phyloP scores from a whole-genome alignment of 2,113 vertebrate genomes.

The Psittacus erithacus region DNA sequence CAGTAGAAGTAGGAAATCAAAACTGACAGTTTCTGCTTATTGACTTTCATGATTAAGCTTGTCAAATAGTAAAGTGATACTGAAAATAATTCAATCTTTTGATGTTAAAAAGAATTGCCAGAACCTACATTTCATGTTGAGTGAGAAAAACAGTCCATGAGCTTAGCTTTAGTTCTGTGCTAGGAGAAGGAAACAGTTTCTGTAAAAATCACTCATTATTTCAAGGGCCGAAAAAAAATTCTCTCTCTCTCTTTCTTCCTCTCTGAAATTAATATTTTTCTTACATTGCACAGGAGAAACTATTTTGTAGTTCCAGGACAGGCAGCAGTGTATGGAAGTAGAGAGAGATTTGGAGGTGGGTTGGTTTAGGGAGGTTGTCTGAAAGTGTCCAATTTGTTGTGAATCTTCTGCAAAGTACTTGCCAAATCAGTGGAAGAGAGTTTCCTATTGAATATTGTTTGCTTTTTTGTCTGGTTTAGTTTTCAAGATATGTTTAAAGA shows the following conservation, averaged over 20 bases:
- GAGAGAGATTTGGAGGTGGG: background rate
- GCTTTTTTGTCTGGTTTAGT: slow-evolving; percentile 26
- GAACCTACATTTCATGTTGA: background rate
- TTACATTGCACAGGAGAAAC: background rate
- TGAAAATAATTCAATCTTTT: background rate
- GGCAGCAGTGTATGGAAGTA: background rate
- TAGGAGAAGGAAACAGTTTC: background rate
- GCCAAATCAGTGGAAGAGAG: background rate
- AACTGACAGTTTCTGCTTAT: background rate
- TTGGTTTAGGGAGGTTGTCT: background rate
- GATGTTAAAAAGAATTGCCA: background rate
- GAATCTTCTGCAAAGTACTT: background rate
- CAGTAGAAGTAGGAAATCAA: background rate
- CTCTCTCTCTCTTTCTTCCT: background rate
- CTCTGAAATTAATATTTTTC: background rate
- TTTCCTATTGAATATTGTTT: background rate
- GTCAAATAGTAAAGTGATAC: background rate
- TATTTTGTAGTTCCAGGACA: background rate
- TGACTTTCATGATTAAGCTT: background rate
- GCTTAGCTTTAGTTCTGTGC: background rate
- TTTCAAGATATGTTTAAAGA: background rate
- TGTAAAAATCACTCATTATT: background rate
- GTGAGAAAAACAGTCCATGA: background rate
- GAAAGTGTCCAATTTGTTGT: background rate
- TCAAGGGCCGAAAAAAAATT: background rate